Base-by-base conservation (phyloP, 2,797 vertebrate genomes). In the Arrhamphus sclerolepis region DNA sequence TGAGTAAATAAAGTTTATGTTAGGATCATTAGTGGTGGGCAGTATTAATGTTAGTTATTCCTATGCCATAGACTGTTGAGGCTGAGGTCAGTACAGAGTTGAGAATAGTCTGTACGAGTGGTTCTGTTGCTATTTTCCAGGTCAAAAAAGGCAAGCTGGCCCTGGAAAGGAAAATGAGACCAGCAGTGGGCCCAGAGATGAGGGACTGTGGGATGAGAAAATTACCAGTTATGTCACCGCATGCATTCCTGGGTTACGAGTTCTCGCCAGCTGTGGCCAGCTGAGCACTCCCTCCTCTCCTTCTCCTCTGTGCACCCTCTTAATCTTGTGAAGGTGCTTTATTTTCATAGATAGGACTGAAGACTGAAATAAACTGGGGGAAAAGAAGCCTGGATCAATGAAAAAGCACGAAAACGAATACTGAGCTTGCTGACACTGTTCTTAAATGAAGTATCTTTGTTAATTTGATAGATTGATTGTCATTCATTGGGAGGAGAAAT, bases 211-310 rank as follows among this genome's bases (percentile, higher is more conserved):
- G 90, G 88, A 91, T 86, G 83, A 85, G 89, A 90, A 90, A 84
- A 89, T 93, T 87, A 87, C 82, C 73, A 84, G 84, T 91, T 89
- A 89, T 89, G 89, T 92, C 89, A 91, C 86, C 85, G 39, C 87
- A 84, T 62, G 77, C 87, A 90, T 91, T 91, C 87, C 84, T 90
- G 71, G 80, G 83, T 89, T 93, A 89, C 75, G 66, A 82, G 81
- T 72, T 80, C 78, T 86, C 58, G 86, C 85, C 85, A 89, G 81
- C 86, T 87, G 85, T 83, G 87, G 88, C 77, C 61, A 70, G 75
- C 46, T 63, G 70, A 75, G 80, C 75, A 69, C 67, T 78, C 67
- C 77, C 81, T 84, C 72, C 64, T 65, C 73, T 74, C 28, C 34
- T 47, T 73, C 67, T 65, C 63, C 70, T 77, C 76, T 56, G 62